Evolutionary conservation across 2,797 vertebrate genomes (phyloP).

Genomic region (Enteromius viviparus): DNA sequence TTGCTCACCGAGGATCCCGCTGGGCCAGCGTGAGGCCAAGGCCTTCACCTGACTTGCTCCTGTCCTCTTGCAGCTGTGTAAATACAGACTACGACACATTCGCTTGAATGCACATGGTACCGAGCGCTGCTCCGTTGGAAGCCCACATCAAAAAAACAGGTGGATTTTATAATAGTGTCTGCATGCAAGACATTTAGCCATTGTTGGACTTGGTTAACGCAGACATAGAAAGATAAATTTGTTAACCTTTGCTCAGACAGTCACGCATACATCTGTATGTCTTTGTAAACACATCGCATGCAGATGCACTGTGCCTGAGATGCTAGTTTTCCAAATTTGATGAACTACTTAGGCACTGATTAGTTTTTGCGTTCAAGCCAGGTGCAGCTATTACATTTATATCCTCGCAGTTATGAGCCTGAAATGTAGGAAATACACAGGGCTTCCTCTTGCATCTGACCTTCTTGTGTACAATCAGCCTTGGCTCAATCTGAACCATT

Average conservation of each 20-base stretch:
- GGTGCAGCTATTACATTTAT: conserved; percentile 30
- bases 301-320: background rate
- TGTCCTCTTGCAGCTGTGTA: conserved; percentile 60
- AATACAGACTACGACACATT: conserved; percentile 49
- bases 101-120: conserved; percentile 26
- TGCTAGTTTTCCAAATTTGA: conserved; percentile 8
- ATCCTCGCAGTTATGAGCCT: conserved; percentile 8
- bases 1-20: conserved; percentile 40
- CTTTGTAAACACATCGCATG: conserved; percentile 4
- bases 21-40: conserved; percentile 45
- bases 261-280: conserved; percentile 18
- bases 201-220: conserved; percentile 5
- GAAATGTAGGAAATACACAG: conserved; percentile 17
- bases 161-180: conserved; percentile 50
- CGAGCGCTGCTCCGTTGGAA: background rate
- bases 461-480: conserved; percentile 61
- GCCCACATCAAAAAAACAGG: conserved; percentile 34
- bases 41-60: conserved; percentile 60
- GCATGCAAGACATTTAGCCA: conserved; percentile 16
- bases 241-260: conserved; percentile 30
- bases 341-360: conserved; percentile 14
- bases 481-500: conserved; percentile 51
- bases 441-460: conserved; percentile 56
- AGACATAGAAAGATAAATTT: conserved; percentile 7
- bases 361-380: conserved; percentile 21